These are phyloP conservation scores for Drosophila quasianomalipes DNA, from an alignment of 2,888 invertebrate species.

Conservation along the genomic window DNA sequence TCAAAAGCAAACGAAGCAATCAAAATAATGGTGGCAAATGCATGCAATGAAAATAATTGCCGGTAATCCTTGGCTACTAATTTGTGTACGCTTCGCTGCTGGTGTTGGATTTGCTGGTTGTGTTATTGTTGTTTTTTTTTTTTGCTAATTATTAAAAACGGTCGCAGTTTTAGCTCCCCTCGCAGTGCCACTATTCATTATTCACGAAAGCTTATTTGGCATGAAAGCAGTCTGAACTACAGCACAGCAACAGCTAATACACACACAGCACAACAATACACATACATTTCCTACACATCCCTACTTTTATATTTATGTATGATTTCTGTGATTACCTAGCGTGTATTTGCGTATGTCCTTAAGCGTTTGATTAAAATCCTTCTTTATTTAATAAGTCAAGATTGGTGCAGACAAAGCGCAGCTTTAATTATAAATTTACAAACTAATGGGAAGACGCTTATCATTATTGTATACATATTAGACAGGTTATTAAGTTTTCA, in stretches of 20 bases:
- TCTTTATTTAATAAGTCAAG: conserved; percentile 57
- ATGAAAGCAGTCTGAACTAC: conserved; percentile 59
- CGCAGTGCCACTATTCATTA: conserved; percentile 69
- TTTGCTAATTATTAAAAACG: conserved; percentile 64
- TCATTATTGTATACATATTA: not conserved
- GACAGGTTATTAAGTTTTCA: not conserved
- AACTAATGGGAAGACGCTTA: not conserved
- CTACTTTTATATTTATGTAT: conserved; percentile 49
- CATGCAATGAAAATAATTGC: conserved; percentile 80
- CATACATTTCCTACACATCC: conserved; percentile 36
- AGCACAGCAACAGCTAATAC: conserved; percentile 14
- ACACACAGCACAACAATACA: conserved; percentile 6
- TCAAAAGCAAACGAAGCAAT: conserved; percentile 76
- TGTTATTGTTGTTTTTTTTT: conserved; percentile 33
- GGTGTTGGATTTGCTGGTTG: conserved; percentile 33
- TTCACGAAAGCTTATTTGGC: conserved; percentile 79
- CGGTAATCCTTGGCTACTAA: conserved; percentile 80
- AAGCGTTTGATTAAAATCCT: conserved; percentile 47
- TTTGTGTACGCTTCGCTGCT: conserved; percentile 61
- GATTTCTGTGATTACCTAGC: conserved; percentile 16
- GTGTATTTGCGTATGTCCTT: conserved; percentile 3
- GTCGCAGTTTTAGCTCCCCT: conserved; percentile 49
- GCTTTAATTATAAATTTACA: conserved; percentile 15
- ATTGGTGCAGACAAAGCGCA: conserved; percentile 38
- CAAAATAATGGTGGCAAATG: conserved; percentile 80